These are phyloP conservation scores for Eucriotettix oculatus DNA, from an alignment of 2,888 invertebrate species.

Conservation along the genomic window DNA sequence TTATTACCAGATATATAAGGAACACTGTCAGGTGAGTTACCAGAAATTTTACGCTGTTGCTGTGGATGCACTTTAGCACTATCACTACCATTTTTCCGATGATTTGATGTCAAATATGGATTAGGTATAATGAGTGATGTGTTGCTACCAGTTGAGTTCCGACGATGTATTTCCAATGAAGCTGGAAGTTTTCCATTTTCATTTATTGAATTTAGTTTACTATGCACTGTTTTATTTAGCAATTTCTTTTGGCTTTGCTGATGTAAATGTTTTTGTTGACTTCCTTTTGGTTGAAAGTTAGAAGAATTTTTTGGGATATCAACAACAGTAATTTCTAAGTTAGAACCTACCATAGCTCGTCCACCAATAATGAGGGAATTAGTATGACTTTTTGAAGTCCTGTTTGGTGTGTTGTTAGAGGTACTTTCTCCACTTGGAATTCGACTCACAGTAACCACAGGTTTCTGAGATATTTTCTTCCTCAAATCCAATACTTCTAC, in stretches of 20 bases:
- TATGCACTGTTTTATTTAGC: conserved; percentile 1
- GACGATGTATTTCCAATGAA: neutral
- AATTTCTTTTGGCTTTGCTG: conserved; percentile 8
- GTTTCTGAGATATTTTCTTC: conserved; percentile 30
- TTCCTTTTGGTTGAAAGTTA: neutral
- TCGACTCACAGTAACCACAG: conserved; percentile 27
- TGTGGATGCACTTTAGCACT: conserved; percentile 14
- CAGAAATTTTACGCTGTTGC: conserved; percentile 18
- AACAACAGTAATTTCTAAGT: conserved; percentile 55
- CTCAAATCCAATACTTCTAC: conserved; percentile 43
- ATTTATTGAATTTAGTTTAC: conserved; percentile 2
- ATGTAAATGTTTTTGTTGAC: conserved; percentile 13
- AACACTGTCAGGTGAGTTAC: conserved; percentile 16
- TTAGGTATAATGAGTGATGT: conserved; percentile 5
- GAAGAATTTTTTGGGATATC: conserved; percentile 23
- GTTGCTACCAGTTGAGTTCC: neutral
- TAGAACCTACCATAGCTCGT: conserved; percentile 36
- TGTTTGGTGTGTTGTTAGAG: neutral
- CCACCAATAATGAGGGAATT: conserved; percentile 22
- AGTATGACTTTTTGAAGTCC: conserved; percentile 5
- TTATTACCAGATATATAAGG: conserved; percentile 19
- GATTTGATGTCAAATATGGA: conserved; percentile 1
- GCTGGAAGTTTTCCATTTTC: conserved; percentile 4
- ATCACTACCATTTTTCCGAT: conserved; percentile 14
- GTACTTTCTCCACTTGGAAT: conserved; percentile 29